These are phyloP conservation scores for Sceloporus undulatus DNA, from an alignment of 2,113 vertebrate genomes.

Conservation along the genomic window DNA sequence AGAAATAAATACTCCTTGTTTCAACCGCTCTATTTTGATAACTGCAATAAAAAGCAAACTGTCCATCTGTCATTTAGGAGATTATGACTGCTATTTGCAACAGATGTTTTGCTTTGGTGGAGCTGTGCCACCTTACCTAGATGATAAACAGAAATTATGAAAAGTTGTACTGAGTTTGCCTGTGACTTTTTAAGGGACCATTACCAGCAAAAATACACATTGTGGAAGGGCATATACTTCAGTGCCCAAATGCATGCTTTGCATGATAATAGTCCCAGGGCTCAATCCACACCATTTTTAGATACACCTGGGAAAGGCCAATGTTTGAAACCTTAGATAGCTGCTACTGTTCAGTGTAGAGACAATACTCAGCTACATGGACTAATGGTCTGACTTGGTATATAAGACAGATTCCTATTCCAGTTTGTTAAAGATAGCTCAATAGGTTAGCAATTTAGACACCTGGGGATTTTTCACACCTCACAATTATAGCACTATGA, in stretches of 20 bases:
- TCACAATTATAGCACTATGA: no score
- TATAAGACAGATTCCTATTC: no score
- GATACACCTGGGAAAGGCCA: no score
- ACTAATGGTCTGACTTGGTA: no score
- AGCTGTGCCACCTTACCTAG: conserved; percentile 40
- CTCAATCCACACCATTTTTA: not conserved
- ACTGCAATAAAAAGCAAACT: conserved; percentile 29
- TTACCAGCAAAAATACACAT: conserved; percentile 23
- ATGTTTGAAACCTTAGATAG: no score
- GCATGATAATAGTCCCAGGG: not conserved
- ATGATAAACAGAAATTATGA: conserved; percentile 55
- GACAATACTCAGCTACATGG: no score
- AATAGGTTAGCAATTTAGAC: no score
- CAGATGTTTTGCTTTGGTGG: conserved; percentile 47
- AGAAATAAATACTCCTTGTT: conserved; percentile 13
- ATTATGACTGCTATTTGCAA: conserved; percentile 37
- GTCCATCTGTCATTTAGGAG: conserved; percentile 35
- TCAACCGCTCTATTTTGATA: conserved; percentile 17
- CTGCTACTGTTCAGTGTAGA: no score
- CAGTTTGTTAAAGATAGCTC: no score
- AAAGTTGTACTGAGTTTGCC: conserved; percentile 44
- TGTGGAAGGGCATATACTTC: not conserved
- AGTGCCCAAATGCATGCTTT: not conserved
- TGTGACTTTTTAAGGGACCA: conserved; percentile 35
- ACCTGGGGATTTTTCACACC: no score